A percentile compares a stretch with the other conserved stretches of the same genome.
phyloP scores from a whole-genome alignment of 1,140 invertebrate genomes.

The Epicauta chinensis region DNA sequence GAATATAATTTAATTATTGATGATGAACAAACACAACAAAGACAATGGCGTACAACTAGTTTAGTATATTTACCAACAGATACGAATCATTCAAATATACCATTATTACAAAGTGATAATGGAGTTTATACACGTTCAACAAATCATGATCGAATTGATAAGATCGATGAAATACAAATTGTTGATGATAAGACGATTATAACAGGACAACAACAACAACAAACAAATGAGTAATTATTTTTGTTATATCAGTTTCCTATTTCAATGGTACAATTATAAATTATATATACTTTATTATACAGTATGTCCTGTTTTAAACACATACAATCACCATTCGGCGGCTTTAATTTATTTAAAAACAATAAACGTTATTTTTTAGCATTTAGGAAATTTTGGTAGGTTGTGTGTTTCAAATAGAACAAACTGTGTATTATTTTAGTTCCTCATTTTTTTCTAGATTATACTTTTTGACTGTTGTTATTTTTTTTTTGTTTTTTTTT shows the following conservation, averaged over 20 bases:
- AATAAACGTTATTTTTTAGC: too few species aligned
- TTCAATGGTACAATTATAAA: conserved; percentile 22
- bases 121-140: conserved; percentile 28
- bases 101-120: conserved; percentile 26
- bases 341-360: too few species aligned
- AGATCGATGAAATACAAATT: not conserved
- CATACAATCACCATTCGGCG: too few species aligned
- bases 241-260: conserved; percentile 18
- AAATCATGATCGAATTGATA: conserved; percentile 34
- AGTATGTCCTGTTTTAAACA: conserved; percentile 20
- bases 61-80: conserved; percentile 23
- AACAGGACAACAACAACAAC: not conserved
- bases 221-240: conserved; percentile 1
- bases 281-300: conserved; percentile 15
- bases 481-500: not conserved
- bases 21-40: not conserved
- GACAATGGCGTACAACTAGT: conserved; percentile 17
- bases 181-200: not conserved
- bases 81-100: conserved; percentile 22
- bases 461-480: not conserved
- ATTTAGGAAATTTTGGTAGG: too few species aligned
- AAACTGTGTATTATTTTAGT: not conserved
- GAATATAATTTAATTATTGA: conserved; percentile 11
- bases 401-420: conserved; percentile 1
- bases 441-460: not conserved